Percentiles rank a stretch among this genome's conserved stretches.
Evolutionary conservation across 2,797 vertebrate species (phyloP).

Genomic region (Emydoidea blandingii): DNA sequence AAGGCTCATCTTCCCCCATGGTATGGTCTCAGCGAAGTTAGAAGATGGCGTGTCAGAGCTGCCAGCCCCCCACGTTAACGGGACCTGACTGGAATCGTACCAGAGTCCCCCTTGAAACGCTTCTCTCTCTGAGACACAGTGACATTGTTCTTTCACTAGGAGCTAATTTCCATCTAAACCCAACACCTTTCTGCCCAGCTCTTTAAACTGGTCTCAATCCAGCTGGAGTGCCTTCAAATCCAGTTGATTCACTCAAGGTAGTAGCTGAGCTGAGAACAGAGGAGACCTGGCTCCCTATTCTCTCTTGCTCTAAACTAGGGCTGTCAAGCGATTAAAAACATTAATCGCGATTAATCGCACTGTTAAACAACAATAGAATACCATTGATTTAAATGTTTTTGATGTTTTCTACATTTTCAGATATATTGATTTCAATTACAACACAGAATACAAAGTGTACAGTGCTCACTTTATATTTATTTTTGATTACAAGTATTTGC

Average conservation of each 20-base stretch:
- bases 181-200: neutral
- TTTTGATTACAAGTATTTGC: no score
- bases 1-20: neutral
- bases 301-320: neutral
- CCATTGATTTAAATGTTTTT: no score
- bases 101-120: neutral
- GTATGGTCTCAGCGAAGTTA: neutral
- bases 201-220: neutral
- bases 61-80: no score
- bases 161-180: no score
- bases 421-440: no score
- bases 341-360: no score
- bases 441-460: no score
- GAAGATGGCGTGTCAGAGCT: neutral
- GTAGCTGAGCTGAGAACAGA: neutral
- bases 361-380: no score
- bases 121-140: neutral
- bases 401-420: no score
- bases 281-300: neutral
- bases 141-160: neutral
- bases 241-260: neutral
- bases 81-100: neutral
- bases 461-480: no score
- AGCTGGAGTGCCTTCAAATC: neutral
- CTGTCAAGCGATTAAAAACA: no score